Evolutionary conservation across 53 echinoderm and acorn worm genomes (phyloP).

Genomic region (Patiria pectinifera): DNA sequence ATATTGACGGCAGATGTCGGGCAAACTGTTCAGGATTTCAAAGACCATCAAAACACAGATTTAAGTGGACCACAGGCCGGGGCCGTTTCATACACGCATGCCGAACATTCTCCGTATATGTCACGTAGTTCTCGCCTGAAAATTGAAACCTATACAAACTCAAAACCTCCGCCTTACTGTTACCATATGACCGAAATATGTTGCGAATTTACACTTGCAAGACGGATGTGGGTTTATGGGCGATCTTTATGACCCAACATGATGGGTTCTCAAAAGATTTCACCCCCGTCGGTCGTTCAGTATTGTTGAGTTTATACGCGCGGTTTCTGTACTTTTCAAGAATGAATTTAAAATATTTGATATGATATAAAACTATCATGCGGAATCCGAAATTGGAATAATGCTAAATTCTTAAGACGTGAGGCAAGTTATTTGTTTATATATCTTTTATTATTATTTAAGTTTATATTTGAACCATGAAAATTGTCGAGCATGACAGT

Average conservation of each 20-base stretch:
- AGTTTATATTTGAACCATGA: too few relatives aligned
- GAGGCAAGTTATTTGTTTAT: neutral
- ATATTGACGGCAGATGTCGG: neutral
- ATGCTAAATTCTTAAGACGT: neutral
- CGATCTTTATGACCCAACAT: slow-evolving; percentile 8
- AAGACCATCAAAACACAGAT: neutral
- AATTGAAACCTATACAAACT: neutral
- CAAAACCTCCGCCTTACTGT: neutral
- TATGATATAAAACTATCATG: neutral
- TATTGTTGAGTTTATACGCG: neutral
- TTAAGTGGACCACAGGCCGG: too few relatives aligned
- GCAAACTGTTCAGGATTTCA: neutral
- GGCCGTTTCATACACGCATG: neutral
- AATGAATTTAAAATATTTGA: neutral
- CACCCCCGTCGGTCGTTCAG: neutral
- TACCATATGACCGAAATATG: slow-evolving; percentile 41
- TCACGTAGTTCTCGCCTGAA: neutral
- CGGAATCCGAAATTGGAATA: neutral
- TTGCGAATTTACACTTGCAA: slow-evolving; percentile 2
- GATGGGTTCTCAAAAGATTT: neutral
- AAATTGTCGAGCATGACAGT: too few relatives aligned
- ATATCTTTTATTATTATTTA: too few relatives aligned
- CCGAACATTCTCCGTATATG: neutral
- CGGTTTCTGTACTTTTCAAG: neutral
- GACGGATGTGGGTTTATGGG: slow-evolving; percentile 4